A percentile compares a stretch with the other conserved stretches of the same genome.
These are phyloP conservation scores for Brachionus asplanchnoidis DNA, from an alignment of 1,140 invertebrate genomes.

Conservation along the genomic window DNA sequence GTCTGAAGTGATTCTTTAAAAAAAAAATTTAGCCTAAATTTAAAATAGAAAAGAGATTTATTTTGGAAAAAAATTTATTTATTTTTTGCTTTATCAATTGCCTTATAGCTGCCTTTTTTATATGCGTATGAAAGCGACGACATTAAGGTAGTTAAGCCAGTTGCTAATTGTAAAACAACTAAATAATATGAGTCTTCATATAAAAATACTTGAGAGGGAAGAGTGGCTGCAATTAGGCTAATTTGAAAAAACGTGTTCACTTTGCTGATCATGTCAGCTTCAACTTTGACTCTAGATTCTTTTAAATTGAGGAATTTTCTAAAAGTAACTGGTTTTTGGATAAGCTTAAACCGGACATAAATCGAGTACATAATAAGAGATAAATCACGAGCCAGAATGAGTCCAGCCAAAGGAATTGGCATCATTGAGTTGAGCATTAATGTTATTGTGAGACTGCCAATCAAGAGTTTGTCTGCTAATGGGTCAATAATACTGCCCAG, in stretches of 20 bases:
- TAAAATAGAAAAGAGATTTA: not conserved
- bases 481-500: constrained; percentile 26
- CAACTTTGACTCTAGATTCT: not conserved
- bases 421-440: not conserved
- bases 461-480: constrained; percentile 38
- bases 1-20: not conserved
- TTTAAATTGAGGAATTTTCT: constrained; percentile 38
- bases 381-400: constrained; percentile 23
- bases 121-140: constrained; percentile 15
- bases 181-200: constrained; percentile 17
- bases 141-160: not conserved
- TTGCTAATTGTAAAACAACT: not conserved
- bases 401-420: not conserved
- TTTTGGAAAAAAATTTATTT: not conserved
- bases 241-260: constrained; percentile 34
- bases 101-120: constrained; percentile 25
- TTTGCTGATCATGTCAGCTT: not conserved
- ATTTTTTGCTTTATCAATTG: constrained; percentile 24
- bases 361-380: not conserved
- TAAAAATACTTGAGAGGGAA: constrained; percentile 3
- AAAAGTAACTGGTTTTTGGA: not conserved
- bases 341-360: not conserved
- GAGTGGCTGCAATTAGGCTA: not conserved
- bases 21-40: not conserved
- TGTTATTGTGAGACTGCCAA: constrained; percentile 7